phyloP scores from a whole-genome alignment of 2,888 invertebrate species.

The Erebia epiphron region DNA sequence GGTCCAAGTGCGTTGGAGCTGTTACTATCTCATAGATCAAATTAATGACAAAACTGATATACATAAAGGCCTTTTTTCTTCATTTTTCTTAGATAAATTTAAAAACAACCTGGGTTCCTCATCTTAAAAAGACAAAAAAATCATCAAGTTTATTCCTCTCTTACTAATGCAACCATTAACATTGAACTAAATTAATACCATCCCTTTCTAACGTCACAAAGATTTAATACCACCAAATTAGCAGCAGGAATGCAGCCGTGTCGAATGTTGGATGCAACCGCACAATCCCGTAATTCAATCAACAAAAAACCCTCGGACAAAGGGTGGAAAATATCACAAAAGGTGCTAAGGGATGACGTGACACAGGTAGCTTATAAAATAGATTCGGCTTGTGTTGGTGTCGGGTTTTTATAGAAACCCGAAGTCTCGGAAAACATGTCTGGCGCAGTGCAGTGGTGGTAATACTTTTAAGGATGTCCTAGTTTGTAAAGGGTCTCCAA shows the following conservation, averaged over 20 bases:
- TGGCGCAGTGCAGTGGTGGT: too few relatives aligned
- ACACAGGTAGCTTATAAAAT: constrained; percentile 72
- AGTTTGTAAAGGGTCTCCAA: too few relatives aligned
- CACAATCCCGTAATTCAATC: constrained; percentile 75
- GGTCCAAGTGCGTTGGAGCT: too few relatives aligned
- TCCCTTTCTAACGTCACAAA: constrained; percentile 18
- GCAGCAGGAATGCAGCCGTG: constrained; percentile 73
- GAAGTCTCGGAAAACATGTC: too few relatives aligned
- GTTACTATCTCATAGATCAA: too few relatives aligned
- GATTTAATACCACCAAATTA: constrained; percentile 63
- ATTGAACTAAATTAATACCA: background rate
- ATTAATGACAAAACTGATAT: too few relatives aligned
- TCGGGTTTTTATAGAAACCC: constrained; percentile 6
- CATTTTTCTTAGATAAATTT: too few relatives aligned
- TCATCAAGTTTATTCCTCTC: background rate
- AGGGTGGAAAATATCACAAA: constrained; percentile 64
- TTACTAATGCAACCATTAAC: background rate
- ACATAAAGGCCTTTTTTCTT: too few relatives aligned
- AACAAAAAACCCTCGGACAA: constrained; percentile 65
- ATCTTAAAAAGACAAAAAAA: background rate
- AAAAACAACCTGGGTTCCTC: too few relatives aligned
- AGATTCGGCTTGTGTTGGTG: constrained; percentile 45
- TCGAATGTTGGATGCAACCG: constrained; percentile 71
- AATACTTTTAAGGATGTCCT: too few relatives aligned
- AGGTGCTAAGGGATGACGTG: constrained; percentile 72